phyloP scores from a whole-genome alignment of 2,113 vertebrate species.

The Varanus komodoensis region DNA sequence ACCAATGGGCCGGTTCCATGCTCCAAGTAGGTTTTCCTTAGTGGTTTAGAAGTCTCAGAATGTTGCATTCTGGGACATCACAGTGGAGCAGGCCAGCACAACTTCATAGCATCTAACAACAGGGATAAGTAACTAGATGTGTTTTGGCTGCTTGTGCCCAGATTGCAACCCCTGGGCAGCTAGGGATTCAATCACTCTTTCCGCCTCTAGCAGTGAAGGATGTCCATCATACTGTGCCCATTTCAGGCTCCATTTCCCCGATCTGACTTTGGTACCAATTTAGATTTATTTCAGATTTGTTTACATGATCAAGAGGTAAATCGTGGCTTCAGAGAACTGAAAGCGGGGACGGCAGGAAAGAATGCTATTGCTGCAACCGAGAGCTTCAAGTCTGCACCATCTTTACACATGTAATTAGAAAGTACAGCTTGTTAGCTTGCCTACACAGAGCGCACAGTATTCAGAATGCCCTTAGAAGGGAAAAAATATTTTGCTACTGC shows the following conservation, averaged over 20 bases:
- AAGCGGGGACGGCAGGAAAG: neutral
- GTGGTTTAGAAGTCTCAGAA: slow-evolving; percentile 32
- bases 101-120: slow-evolving; percentile 57
- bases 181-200: slow-evolving; percentile 28
- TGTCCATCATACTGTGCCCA: neutral
- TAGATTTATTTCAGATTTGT: neutral
- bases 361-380: neutral
- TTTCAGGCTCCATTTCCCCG: neutral
- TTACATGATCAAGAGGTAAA: slow-evolving; percentile 2
- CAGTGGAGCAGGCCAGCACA: slow-evolving; percentile 61
- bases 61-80: slow-evolving; percentile 48
- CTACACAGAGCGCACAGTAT: too few relatives aligned
- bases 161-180: slow-evolving; percentile 30
- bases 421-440: neutral
- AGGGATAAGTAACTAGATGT: slow-evolving; percentile 57
- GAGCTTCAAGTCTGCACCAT: too few relatives aligned
- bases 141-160: slow-evolving; percentile 39
- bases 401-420: neutral
- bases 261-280: neutral
- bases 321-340: neutral
- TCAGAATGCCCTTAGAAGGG: too few relatives aligned
- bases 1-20: slow-evolving; percentile 69
- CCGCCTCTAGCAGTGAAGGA: neutral
- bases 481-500: neutral
- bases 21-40: slow-evolving; percentile 70